Conservation (phyloP, 1,140 invertebrate species). For the Gerris buenoi region DNA sequence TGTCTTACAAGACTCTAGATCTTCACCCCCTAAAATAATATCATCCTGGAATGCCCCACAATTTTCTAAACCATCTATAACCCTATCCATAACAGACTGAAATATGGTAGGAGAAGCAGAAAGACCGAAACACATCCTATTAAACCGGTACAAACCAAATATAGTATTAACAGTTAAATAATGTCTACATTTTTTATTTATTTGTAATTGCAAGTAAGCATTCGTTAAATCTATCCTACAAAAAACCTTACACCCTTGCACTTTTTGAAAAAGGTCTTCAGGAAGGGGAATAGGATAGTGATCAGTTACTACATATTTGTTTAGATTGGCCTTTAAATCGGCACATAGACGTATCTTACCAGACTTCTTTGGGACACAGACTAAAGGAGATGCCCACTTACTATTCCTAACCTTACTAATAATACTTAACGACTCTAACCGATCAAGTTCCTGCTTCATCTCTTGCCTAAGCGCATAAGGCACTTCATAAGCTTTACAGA, state of each 20-base stretch:
- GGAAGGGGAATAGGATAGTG: background rate
- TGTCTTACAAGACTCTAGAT: too few relatives aligned
- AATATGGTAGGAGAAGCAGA: background rate
- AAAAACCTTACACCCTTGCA: background rate
- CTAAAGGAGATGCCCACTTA: background rate
- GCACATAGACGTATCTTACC: background rate
- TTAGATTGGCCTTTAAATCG: background rate
- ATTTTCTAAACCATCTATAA: background rate
- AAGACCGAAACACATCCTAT: background rate
- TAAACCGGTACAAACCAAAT: background rate
- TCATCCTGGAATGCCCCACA: background rate
- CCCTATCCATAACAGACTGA: background rate
- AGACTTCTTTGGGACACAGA: background rate
- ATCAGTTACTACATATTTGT: background rate
- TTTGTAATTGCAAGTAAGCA: background rate
- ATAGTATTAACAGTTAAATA: background rate
- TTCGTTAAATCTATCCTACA: background rate
- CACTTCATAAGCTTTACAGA: background rate
- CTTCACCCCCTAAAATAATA: background rate
- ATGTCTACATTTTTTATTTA: background rate
- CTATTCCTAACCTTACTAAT: background rate
- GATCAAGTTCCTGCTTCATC: background rate
- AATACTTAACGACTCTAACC: background rate
- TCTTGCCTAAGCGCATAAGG: background rate
- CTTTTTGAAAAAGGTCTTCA: background rate